Conservation (phyloP, 2,797 vertebrate species). For the Cynodonichthys magdalenae region DNA sequence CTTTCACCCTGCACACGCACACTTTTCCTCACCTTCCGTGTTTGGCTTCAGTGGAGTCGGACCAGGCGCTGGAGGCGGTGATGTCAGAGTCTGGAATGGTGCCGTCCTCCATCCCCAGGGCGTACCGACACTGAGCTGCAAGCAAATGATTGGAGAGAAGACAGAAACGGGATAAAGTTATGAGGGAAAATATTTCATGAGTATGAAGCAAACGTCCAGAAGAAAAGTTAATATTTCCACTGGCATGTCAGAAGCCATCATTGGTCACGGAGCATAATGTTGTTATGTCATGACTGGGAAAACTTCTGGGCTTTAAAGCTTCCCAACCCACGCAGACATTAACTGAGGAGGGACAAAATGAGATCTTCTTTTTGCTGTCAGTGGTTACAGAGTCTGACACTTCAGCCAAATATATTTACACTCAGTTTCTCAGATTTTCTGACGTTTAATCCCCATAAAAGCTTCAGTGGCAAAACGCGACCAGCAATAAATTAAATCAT, state of each 20-base stretch:
- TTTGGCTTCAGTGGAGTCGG: slow-evolving; percentile 93
- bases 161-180: slow-evolving; percentile 32
- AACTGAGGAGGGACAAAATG: slow-evolving; percentile 15
- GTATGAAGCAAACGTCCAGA: slow-evolving; percentile 35
- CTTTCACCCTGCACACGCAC: slow-evolving; percentile 2
- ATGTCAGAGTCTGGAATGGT: slow-evolving; percentile 91
- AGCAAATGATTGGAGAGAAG: slow-evolving; percentile 28
- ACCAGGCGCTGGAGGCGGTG: slow-evolving; percentile 93
- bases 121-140: slow-evolving; percentile 90
- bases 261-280: slow-evolving; percentile 55
- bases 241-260: slow-evolving; percentile 47
- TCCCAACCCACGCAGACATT: slow-evolving; percentile 32
- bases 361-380: slow-evolving; percentile 14
- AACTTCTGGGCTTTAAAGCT: slow-evolving; percentile 55
- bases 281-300: slow-evolving; percentile 69
- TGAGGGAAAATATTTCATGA: slow-evolving; percentile 44
- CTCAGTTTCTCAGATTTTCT: neutral
- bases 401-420: slow-evolving; percentile 1
- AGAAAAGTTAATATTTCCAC: slow-evolving; percentile 66
- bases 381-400: slow-evolving; percentile 11
- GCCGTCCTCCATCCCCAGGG: slow-evolving; percentile 93
- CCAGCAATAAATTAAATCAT: slow-evolving; percentile 8
- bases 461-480: neutral
- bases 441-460: neutral
- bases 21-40: slow-evolving; percentile 86